Base-by-base conservation (phyloP, 2,888 invertebrate species). In the Nyleta sp. region DNA sequence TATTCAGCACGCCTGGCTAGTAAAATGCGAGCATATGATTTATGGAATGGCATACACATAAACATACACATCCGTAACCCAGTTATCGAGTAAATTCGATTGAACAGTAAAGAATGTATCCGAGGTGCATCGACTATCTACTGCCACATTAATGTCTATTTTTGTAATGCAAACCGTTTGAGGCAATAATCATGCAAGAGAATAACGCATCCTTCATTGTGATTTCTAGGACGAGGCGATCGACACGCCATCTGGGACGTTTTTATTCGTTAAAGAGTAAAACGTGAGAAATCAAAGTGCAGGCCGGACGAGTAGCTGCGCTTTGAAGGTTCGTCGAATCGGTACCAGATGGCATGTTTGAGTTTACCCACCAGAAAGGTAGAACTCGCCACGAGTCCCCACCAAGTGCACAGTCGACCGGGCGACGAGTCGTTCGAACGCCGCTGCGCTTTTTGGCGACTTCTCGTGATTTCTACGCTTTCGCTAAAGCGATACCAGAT, bases 311-410 rank as follows among this genome's bases (percentile, higher is more conserved):
- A 35, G 50, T 17, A 13, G 38, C 28, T 28, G 28, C n/a, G 28
- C 28, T 28, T 8, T 6, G 8, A 28, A n/a, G n/a, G n/a, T n/a
- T n/a, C n/a, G n/a, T n/a, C n/a, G n/a, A n/a, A n/a, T n/a, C n/a
- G 28, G 28, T 57, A 44, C 44, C 59, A 59, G 44, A 59, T 59
- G 59, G 42, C 20, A 31, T 59, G 44, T 59, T 59, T 44, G 57
- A 28, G n/a, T n/a, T 59, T 8, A 44, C 31, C 57, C 44, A 44
- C 20, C 44, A 44, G 31, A 42, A 42, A 33, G 28, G 2, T 42
- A 40, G 57, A 57, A 59, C 13, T 59, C 31, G 44, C 44, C 40
- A 44, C 13, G 28, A 59, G 44, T 44, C 15, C n/a, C 44, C 22
- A 13, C 11, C 15, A 15, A 24, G 11, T 35, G 28, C 28, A 28